phyloP scores from a whole-genome alignment of 2,113 vertebrate species.

The Regulus satrapa region DNA sequence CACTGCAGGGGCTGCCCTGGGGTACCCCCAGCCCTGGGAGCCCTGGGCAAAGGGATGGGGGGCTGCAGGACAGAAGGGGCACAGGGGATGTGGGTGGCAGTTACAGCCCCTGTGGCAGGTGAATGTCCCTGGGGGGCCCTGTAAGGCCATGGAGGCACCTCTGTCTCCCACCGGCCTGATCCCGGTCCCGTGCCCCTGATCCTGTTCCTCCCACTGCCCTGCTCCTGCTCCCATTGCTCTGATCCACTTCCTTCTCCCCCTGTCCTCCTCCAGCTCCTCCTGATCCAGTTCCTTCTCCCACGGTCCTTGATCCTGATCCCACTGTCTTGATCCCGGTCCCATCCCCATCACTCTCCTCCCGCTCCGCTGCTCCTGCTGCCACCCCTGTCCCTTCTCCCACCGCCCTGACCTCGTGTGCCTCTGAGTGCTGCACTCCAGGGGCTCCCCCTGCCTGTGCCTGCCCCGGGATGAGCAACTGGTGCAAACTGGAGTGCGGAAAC shows the following conservation, averaged over 20 bases:
- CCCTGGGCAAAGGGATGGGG: background rate
- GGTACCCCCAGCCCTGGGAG: background rate
- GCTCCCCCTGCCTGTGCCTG: background rate
- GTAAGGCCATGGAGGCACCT: background rate
- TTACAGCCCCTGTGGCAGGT: background rate
- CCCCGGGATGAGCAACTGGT: background rate
- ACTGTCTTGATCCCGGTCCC: background rate
- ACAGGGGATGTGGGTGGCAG: background rate
- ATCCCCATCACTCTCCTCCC: background rate
- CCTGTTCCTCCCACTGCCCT: background rate
- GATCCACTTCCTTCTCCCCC: background rate
- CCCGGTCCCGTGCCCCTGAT: background rate
- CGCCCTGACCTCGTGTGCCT: accelerated
- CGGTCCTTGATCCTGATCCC: background rate
- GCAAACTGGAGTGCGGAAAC: background rate
- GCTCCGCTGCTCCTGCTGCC: background rate
- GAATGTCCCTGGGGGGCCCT: background rate
- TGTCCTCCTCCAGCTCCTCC: background rate
- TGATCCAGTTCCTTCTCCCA: background rate
- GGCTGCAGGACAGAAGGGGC: background rate
- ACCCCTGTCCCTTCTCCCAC: background rate
- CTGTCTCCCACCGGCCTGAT: accelerated
- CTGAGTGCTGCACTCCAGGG: background rate
- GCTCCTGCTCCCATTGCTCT: background rate
- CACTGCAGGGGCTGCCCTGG: background rate